A percentile compares a stretch with the other conserved stretches of the same genome.
phyloP scores from a whole-genome alignment of 2,113 vertebrate species.

The Leuciscus idus region DNA sequence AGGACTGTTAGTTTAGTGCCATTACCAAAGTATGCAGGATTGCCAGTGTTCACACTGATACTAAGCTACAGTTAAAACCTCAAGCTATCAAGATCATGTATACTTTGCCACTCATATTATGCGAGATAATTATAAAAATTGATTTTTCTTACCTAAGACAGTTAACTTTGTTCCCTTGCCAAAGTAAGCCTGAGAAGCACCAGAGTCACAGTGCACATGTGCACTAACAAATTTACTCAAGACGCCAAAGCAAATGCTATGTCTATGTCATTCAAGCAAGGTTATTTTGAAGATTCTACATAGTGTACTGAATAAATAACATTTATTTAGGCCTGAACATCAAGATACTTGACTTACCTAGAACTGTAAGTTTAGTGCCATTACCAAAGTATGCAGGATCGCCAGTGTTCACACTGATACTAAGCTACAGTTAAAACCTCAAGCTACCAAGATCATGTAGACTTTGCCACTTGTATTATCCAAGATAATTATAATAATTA shows the following conservation, averaged over 20 bases:
- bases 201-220: constrained; percentile 9
- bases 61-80: constrained; percentile 50
- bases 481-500: background rate
- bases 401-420: constrained; percentile 69
- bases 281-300: background rate
- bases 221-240: constrained; percentile 27
- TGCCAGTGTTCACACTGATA: constrained; percentile 22
- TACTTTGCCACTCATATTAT: background rate
- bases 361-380: constrained; percentile 80
- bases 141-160: constrained; percentile 57
- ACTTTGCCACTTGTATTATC: background rate
- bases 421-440: constrained; percentile 68
- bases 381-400: constrained; percentile 72
- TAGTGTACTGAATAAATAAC: background rate
- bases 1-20: constrained; percentile 19
- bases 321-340: background rate
- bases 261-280: background rate
- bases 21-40: background rate
- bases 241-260: constrained; percentile 49
- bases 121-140: background rate
- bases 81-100: background rate
- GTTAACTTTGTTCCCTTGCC: constrained; percentile 56
- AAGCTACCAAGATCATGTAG: background rate
- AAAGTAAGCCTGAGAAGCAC: constrained; percentile 37
- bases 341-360: constrained; percentile 45